Conservation (phyloP, 2,113 vertebrate genomes). For the Cinclus cinclus region DNA sequence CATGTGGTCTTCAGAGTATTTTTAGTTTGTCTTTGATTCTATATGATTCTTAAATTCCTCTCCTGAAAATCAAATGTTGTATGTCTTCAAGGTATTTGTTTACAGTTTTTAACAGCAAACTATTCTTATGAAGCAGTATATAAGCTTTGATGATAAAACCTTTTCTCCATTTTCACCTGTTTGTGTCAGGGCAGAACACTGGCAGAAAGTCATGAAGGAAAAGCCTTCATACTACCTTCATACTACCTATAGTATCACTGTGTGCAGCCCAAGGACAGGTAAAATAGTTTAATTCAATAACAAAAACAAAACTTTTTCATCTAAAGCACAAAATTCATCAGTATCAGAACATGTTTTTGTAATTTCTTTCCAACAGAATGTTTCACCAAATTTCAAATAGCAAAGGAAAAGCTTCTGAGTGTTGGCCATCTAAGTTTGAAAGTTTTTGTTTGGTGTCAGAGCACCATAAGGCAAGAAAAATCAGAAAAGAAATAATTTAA, state of each 20-base stretch:
- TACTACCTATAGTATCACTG: not conserved
- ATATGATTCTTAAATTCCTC: not conserved
- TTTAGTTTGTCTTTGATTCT: not conserved
- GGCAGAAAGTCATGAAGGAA: not conserved
- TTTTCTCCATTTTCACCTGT: not conserved
- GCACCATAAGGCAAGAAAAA: not conserved
- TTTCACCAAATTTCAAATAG: not conserved
- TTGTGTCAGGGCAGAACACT: not conserved
- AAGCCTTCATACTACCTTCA: no score
- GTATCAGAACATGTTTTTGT: not conserved
- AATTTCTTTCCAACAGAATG: not conserved
- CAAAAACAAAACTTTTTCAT: not conserved
- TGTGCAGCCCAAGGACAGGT: not conserved
- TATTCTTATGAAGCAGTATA: not conserved
- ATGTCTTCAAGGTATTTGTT: not conserved
- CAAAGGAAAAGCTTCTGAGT: not conserved
- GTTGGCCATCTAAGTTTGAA: not conserved
- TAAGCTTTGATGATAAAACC: not conserved
- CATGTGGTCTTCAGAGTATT: not conserved
- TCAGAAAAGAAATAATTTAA: not conserved
- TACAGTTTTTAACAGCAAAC: not conserved
- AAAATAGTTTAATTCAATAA: not conserved
- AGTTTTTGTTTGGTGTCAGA: not conserved
- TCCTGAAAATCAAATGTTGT: not conserved
- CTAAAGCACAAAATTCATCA: not conserved